A percentile compares a stretch with the other conserved stretches of the same genome.
Evolutionary conservation across 2,888 invertebrate species (phyloP).

Genomic region (Sericinus montela): DNA sequence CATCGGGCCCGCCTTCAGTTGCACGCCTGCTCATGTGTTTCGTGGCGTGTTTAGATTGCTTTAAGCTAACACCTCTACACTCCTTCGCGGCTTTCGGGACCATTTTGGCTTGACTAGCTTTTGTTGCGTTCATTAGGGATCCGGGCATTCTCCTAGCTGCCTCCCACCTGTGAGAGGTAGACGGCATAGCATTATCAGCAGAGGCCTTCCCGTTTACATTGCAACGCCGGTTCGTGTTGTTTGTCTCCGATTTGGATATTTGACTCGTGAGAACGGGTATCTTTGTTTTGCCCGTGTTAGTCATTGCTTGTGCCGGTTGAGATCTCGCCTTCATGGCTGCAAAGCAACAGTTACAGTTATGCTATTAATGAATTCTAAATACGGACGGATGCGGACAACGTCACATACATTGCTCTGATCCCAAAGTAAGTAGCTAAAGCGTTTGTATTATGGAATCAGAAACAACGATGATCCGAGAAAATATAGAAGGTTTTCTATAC

Average conservation of each 20-base stretch:
- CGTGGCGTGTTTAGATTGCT: constrained; percentile 10
- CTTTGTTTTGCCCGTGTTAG: constrained; percentile 39
- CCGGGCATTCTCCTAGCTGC: constrained; percentile 36
- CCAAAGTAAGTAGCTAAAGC: too few relatives aligned
- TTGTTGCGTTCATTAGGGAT: constrained; percentile 77
- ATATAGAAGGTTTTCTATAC: too few relatives aligned
- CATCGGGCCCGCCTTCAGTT: constrained; percentile 24
- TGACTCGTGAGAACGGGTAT: constrained; percentile 52
- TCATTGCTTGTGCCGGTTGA: constrained; percentile 26
- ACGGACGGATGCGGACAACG: too few relatives aligned
- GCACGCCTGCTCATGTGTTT: constrained; percentile 24
- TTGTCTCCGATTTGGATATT: constrained; percentile 22
- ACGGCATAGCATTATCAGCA: neutral
- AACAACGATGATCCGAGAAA: too few relatives aligned
- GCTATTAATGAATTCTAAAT: too few relatives aligned
- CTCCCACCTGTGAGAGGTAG: constrained; percentile 11
- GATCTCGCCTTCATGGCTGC: constrained; percentile 22
- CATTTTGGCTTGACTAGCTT: constrained; percentile 79
- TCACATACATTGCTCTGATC: too few relatives aligned
- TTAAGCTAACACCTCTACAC: constrained; percentile 1
- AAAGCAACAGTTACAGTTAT: neutral
- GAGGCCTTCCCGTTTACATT: neutral
- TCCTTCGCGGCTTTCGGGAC: constrained; percentile 57
- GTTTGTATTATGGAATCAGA: too few relatives aligned
- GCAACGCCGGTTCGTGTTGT: neutral